Conservation (phyloP, 2,888 invertebrate species). For the Megastigmus dorsalis region DNA sequence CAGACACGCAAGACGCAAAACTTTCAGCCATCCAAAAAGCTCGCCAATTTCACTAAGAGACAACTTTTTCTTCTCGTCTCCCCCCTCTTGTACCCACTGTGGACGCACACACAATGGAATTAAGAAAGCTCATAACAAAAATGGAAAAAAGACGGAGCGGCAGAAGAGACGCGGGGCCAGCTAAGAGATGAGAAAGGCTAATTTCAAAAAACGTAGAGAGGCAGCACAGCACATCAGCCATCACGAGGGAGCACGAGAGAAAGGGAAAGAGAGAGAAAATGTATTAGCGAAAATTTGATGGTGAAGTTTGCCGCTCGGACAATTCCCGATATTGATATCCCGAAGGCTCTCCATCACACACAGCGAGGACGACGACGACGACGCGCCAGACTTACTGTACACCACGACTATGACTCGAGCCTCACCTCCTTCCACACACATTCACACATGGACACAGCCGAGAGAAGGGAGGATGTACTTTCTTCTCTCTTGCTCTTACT, state of each 20-base stretch:
- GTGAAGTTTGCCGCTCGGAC: conserved; percentile 63
- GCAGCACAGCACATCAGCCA: too few species aligned
- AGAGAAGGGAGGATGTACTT: neutral
- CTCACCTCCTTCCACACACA: neutral
- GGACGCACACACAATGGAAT: conserved; percentile 9
- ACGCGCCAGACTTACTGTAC: too few species aligned
- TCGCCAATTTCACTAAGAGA: conserved; percentile 32
- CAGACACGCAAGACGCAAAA: too few species aligned
- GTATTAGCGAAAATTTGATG: conserved; percentile 65
- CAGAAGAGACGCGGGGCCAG: neutral
- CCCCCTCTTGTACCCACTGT: too few species aligned
- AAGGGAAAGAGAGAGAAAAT: conserved; percentile 50
- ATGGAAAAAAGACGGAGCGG: neutral
- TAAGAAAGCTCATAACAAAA: conserved; percentile 37
- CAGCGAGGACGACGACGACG: too few species aligned
- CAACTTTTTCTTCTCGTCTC: too few species aligned
- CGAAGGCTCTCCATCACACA: conserved; percentile 62
- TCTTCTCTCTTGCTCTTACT: neutral
- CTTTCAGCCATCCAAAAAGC: neutral
- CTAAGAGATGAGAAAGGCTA: conserved; percentile 28
- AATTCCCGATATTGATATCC: conserved; percentile 69
- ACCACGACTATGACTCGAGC: too few species aligned
- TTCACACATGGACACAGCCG: neutral
- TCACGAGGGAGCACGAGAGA: neutral
- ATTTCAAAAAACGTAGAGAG: conserved; percentile 29